Percentiles rank a stretch among this genome's conserved stretches.
These are phyloP conservation scores for Drosophila ustulata DNA, from an alignment of 2,888 invertebrate genomes.

Conservation along the genomic window DNA sequence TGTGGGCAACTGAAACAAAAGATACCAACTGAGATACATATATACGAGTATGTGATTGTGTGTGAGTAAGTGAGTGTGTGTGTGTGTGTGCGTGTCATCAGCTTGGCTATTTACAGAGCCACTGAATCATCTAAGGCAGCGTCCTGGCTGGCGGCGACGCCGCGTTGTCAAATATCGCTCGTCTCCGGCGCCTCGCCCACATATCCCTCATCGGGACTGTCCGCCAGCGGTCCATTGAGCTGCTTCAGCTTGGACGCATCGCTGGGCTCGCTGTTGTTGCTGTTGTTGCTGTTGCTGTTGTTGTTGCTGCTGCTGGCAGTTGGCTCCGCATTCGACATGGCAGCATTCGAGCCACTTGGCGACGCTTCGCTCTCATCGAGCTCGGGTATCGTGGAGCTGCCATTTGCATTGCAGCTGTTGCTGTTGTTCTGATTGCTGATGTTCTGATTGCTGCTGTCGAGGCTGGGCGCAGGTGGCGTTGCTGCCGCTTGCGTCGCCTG, in stretches of 20 bases:
- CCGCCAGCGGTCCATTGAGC: slow-evolving; percentile 87
- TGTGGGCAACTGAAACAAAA: slow-evolving; percentile 31
- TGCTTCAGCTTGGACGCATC: slow-evolving; percentile 85
- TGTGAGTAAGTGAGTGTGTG: slow-evolving; percentile 10
- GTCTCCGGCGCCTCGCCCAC: slow-evolving; percentile 90
- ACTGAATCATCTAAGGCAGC: slow-evolving; percentile 83
- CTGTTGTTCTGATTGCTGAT: slow-evolving; percentile 24
- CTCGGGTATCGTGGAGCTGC: slow-evolving; percentile 83
- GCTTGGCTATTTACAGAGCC: slow-evolving; percentile 77
- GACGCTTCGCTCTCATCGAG: slow-evolving; percentile 84
- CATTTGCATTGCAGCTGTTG: slow-evolving; percentile 30
- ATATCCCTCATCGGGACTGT: slow-evolving; percentile 95
- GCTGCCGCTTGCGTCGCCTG: slow-evolving; percentile 8
- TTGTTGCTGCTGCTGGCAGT: slow-evolving; percentile 32
- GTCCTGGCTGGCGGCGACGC: slow-evolving; percentile 58
- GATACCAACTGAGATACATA: slow-evolving; percentile 25
- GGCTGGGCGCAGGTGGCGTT: slow-evolving; percentile 22
- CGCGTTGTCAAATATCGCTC: slow-evolving; percentile 88
- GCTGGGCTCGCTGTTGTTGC: slow-evolving; percentile 35
- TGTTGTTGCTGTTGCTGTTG: not conserved
- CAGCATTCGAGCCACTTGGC: slow-evolving; percentile 59
- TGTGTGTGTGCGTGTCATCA: slow-evolving; percentile 23
- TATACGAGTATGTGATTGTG: slow-evolving; percentile 22
- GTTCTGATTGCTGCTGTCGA: not conserved
- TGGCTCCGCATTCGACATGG: slow-evolving; percentile 29